phyloP scores from a whole-genome alignment of 30 jellyfish, hydroid and myxozoan species.

The Catostylus mosaicus region DNA sequence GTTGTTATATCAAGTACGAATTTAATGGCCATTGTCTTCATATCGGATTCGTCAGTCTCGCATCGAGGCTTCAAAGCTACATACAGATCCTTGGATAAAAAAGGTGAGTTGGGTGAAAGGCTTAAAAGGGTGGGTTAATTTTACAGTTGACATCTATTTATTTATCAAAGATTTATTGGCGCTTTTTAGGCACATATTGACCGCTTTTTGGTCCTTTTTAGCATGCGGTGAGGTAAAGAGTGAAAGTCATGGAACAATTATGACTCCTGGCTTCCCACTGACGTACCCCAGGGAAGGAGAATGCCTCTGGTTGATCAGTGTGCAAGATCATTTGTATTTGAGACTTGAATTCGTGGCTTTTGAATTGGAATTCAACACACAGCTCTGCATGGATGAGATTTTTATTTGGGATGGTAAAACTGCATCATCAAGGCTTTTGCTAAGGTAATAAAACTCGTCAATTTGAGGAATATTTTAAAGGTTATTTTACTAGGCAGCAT shows the following conservation, averaged over 20 bases:
- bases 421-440: slow-evolving; percentile 12
- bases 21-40: slow-evolving; percentile 78
- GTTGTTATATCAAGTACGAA: slow-evolving; percentile 84
- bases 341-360: slow-evolving; percentile 72
- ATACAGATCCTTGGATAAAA: slow-evolving; percentile 63
- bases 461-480: neutral
- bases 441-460: slow-evolving; percentile 47
- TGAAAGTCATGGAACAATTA: slow-evolving; percentile 46
- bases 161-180: no score
- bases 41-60: slow-evolving; percentile 74
- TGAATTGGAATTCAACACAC: slow-evolving; percentile 81
- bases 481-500: no score
- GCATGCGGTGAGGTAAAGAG: slow-evolving; percentile 72
- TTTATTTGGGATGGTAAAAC: slow-evolving; percentile 77
- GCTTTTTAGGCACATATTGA: neutral
- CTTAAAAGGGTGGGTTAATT: no score
- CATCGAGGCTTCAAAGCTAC: slow-evolving; percentile 83
- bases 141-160: no score
- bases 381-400: slow-evolving; percentile 79
- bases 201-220: neutral
- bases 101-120: slow-evolving; percentile 74
- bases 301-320: slow-evolving; percentile 87
- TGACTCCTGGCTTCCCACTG: slow-evolving; percentile 94
- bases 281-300: slow-evolving; percentile 81
- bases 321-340: slow-evolving; percentile 63